These are phyloP conservation scores for Dasypus novemcinctus DNA, from an alignment of 2,113 vertebrate species.

Conservation along the genomic window DNA sequence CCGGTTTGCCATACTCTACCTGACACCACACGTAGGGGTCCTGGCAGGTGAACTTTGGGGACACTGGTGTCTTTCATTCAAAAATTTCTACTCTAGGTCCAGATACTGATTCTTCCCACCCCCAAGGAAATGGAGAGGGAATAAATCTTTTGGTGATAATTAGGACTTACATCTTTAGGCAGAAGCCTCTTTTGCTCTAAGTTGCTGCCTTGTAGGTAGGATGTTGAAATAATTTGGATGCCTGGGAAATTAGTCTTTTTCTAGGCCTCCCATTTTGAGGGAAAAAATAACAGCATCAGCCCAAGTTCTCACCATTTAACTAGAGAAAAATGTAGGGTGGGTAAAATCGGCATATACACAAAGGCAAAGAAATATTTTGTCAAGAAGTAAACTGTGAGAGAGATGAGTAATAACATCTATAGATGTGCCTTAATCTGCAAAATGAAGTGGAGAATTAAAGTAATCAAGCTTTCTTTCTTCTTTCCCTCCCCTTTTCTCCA, in stretches of 20 bases:
- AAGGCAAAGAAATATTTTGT: slow-evolving; percentile 71
- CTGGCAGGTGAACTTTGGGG: neutral
- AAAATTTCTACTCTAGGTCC: neutral
- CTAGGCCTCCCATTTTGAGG: slow-evolving; percentile 56
- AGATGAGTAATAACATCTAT: neutral
- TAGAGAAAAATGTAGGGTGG: slow-evolving; percentile 51
- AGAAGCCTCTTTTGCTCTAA: slow-evolving; percentile 61
- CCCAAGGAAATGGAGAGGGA: neutral
- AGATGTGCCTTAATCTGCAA: slow-evolving; percentile 59
- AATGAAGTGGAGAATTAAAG: slow-evolving; percentile 68
- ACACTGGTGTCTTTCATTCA: neutral
- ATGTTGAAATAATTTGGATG: slow-evolving; percentile 73
- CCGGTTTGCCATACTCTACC: neutral
- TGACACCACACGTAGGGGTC: neutral
- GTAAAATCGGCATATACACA: slow-evolving; percentile 66
- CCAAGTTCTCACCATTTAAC: slow-evolving; percentile 63
- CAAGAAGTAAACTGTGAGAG: slow-evolving; percentile 60
- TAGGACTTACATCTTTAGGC: slow-evolving; percentile 51
- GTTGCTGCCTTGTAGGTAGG: slow-evolving; percentile 66
- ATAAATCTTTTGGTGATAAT: slow-evolving; percentile 49
- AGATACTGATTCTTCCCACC: neutral
- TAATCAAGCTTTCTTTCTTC: slow-evolving; percentile 67
- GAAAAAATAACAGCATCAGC: slow-evolving; percentile 56
- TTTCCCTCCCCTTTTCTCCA: slow-evolving; percentile 16
- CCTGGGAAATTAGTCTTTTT: slow-evolving; percentile 68